These are phyloP conservation scores for Rhamphomyia laevipes DNA, from an alignment of 2,888 invertebrate genomes.

Conservation along the genomic window DNA sequence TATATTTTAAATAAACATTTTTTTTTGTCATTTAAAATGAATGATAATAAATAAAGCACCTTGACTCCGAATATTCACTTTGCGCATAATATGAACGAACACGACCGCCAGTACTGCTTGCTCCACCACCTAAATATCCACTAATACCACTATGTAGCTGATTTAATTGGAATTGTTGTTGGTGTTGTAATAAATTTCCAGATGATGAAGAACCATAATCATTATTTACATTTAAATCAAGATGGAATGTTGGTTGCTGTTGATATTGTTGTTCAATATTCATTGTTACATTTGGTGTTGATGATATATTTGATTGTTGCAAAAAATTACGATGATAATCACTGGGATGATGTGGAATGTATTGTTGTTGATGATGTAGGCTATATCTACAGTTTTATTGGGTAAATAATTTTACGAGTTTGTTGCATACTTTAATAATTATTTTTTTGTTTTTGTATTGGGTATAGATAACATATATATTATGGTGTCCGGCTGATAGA, in stretches of 20 bases:
- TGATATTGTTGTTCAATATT: constrained; percentile 19
- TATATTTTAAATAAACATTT: too few relatives aligned
- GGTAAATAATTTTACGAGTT: too few relatives aligned
- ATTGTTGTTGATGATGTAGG: constrained; percentile 17
- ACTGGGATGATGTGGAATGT: constrained; percentile 33
- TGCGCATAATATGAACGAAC: constrained; percentile 25
- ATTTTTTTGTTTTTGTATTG: too few relatives aligned
- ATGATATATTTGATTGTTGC: constrained; percentile 11
- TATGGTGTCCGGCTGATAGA: too few relatives aligned
- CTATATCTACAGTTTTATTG: constrained; percentile 26
- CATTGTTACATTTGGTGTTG: constrained; percentile 10
- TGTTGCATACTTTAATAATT: too few relatives aligned
- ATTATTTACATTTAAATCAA: constrained; percentile 8
- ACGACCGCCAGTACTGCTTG: constrained; percentile 4
- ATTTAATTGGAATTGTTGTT: constrained; percentile 17
- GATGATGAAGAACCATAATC: constrained; percentile 18
- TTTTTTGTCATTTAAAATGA: not conserved
- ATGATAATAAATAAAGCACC: constrained; percentile 21
- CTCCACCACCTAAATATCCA: constrained; percentile 1
- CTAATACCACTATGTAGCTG: constrained; percentile 9
- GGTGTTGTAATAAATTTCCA: constrained; percentile 21
- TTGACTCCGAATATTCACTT: constrained; percentile 29
- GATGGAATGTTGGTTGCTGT: constrained; percentile 11
- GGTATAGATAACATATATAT: too few relatives aligned
- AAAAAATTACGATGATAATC: constrained; percentile 33